Base-by-base conservation (phyloP, 2,888 invertebrate species). In the Caenorhabditis drosophilae region DNA sequence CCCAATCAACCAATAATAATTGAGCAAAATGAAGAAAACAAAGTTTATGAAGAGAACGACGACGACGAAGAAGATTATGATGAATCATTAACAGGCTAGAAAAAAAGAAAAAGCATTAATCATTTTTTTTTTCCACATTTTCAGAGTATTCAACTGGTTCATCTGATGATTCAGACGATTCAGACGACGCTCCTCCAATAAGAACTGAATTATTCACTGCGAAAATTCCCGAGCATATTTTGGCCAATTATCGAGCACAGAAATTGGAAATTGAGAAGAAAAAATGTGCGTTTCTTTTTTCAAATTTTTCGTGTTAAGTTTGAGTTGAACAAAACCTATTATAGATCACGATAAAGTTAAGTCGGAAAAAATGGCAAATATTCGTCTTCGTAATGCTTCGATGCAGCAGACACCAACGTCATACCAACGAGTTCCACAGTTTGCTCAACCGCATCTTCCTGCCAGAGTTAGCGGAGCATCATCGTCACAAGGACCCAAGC, bases 381-480 rank as follows among this genome's bases (percentile, higher is more conserved):
- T 47, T 4, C 22, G 31, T 4, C 3, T 45, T 15, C 3, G 26
- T 27, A 42, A 40, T 23, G 42, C 22, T 42, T 4, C 42, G 7
- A 31, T 31, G 31, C n/a, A n/a, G 31, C 31, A 6, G 7, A 36
- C 7, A 9, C 11, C 36, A 36, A 36, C 7, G 16, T 4, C n/a
- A n/a, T n/a, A n/a, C 6, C 20, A 42, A 15, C 42, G 42, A 27
- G 46, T 40, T 7, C 36, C 60, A 3, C 36, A 62, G 20, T 62
- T 62, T 34, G 62, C 41, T 1, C 44, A 52, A 11, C 62, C 62
- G 2, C 52, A 44, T 4, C 52, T 38, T 7, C 56, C 56, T 15
- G 34, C 20, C 18, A 45, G 51, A 47, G 36, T 25, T 12, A 42
- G 41, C 23, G 48, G 26, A 26, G 15, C 53, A 18, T 49, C 56